Conservation (phyloP, 2,113 vertebrate species). For the Centropus bengalensis region DNA sequence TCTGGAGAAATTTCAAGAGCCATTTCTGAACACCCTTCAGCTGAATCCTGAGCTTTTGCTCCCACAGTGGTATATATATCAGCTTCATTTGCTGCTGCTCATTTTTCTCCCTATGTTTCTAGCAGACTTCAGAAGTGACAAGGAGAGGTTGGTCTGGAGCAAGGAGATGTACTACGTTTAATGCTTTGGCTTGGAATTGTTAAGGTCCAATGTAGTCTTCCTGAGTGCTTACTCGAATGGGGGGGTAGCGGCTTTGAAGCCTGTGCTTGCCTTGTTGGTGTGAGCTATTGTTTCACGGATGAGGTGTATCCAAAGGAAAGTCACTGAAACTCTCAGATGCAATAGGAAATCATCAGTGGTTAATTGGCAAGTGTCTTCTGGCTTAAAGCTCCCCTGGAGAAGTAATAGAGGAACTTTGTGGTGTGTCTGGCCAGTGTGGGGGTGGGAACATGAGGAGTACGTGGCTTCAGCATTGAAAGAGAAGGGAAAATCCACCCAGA, state of each 20-base stretch:
- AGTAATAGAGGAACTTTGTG: not conserved
- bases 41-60: not conserved
- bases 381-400: not conserved
- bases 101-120: not conserved
- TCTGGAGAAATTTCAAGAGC: not conserved
- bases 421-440: fast-evolving
- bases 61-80: fast-evolving
- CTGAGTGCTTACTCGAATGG: not conserved
- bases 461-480: not conserved
- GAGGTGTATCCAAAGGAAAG: not conserved
- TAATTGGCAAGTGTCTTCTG: not conserved
- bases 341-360: not conserved
- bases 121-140: not conserved
- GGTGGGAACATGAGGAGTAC: fast-evolving
- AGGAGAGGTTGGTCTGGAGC: not conserved
- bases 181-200: not conserved
- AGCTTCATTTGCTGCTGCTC: not conserved
- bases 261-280: not conserved
- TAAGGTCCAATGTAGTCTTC: no score
- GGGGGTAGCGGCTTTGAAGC: not conserved
- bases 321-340: not conserved
- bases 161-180: not conserved
- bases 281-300: not conserved
- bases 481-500: fast-evolving
- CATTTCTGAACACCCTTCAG: not conserved